Percentiles rank a stretch among this genome's conserved stretches.
Evolutionary conservation across 2,888 invertebrate species (phyloP).

Genomic region (Campopleginae sp.): DNA sequence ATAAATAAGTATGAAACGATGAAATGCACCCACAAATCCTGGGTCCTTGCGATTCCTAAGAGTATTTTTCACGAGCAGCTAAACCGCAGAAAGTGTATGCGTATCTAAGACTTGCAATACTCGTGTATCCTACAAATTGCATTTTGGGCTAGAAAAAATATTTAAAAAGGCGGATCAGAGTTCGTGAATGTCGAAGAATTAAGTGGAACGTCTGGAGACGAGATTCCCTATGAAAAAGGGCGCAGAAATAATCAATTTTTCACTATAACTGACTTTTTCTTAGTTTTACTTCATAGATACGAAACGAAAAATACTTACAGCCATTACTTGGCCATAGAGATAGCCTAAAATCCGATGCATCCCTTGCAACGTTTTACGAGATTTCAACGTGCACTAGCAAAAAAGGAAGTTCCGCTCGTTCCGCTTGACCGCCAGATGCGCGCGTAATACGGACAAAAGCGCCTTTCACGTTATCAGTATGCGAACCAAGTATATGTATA

Average conservation of each 20-base stretch:
- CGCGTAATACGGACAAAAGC: slow-evolving; percentile 64
- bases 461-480: slow-evolving; percentile 66
- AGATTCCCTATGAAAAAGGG: neutral
- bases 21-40: neutral
- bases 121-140: neutral
- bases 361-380: slow-evolving; percentile 45
- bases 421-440: slow-evolving; percentile 57
- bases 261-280: neutral
- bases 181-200: neutral
- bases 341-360: slow-evolving; percentile 26
- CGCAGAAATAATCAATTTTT: neutral
- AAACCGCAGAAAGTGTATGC: neutral
- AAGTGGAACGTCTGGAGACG: neutral
- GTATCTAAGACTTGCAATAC: neutral
- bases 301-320: neutral
- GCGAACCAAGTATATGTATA: slow-evolving; percentile 52
- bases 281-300: neutral
- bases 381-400: slow-evolving; percentile 56
- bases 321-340: neutral
- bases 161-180: neutral
- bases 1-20: neutral
- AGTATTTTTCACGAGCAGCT: neutral
- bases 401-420: slow-evolving; percentile 36
- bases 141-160: neutral
- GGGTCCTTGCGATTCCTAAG: neutral